These are phyloP conservation scores for Oncorhynchus nerka DNA, from an alignment of 2,113 vertebrate genomes.

Conservation along the genomic window DNA sequence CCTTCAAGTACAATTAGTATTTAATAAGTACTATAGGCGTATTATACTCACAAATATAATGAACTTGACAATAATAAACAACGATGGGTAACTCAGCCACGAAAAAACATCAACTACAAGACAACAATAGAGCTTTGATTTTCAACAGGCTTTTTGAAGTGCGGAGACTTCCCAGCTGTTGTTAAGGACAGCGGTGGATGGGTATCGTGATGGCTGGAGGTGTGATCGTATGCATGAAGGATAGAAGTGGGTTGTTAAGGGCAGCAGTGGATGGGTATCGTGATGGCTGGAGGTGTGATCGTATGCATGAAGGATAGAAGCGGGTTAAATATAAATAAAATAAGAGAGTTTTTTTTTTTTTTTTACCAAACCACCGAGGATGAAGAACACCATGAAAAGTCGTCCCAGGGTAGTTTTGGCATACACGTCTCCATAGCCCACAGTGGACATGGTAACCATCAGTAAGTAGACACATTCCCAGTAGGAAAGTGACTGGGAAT, in stretches of 20 bases:
- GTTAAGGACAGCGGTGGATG: neutral
- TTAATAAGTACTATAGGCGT: neutral
- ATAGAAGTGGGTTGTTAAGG: conserved; percentile 7
- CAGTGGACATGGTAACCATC: conserved; percentile 99
- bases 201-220: conserved; percentile 23
- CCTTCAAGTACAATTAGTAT: neutral
- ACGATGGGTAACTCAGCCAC: neutral
- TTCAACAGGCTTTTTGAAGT: neutral
- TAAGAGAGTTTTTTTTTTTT: conserved; percentile 27
- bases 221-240: neutral
- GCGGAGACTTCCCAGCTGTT: conserved; percentile 1
- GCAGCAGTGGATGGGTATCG: neutral
- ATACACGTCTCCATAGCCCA: conserved; percentile 98
- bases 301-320: conserved; percentile 29
- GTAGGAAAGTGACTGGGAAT: conserved; percentile 93
- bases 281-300: conserved; percentile 23
- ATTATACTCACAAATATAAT: neutral
- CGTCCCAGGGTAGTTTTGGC: conserved; percentile 98
- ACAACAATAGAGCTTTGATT: neutral
- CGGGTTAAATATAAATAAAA: conserved; percentile 31
- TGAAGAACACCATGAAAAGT: conserved; percentile 99
- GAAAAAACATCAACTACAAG: neutral
- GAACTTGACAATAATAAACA: neutral
- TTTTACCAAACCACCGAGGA: conserved; percentile 99
- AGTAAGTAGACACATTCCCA: conserved; percentile 99